Evolutionary conservation across 35 echinoderm and acorn worm genomes (phyloP), one percentile per base, ranked within the genome.

Genomic region (Ptychodera flava): DNA sequence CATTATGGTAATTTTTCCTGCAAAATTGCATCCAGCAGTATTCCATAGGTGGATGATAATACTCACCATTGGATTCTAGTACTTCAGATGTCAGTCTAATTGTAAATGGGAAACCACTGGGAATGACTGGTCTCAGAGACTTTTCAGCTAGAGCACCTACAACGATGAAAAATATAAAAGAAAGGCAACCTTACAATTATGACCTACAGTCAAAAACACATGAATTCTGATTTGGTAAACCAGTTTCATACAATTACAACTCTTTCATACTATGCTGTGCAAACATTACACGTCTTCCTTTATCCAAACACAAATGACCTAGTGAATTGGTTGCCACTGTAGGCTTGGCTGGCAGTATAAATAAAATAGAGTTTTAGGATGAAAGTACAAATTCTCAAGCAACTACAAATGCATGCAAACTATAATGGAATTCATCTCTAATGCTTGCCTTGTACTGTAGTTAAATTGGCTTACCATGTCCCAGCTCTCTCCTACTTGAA

Each of bases 71-170:
- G 29, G 95, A 98, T 85, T 98, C 95, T 79, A 98, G 52, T 33
- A 98, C 95, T 91, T 98, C 95, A 85, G 92, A 94, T 14, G 95
- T 98, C 0, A 98, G 90, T 28, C 95, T 35, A 27, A 98, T 98
- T 0, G 95, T 98, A 76, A 98, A 98, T n/a, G 95, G 95, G 36
- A 92, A 98, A 29, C 94, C 93, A 35, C 76, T 33, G 0, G 95
- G 95, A 29, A 98, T 86, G 12, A 98, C 88, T 32, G 95, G 89
- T 32, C 85, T 87, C 27, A 98, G 45, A 12, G 88, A 80, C 78
- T 94, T 94, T 86, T 98, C 95, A 38, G 95, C 95, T 32, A 98
- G 33, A 82, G 87, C 85, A 84, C 95, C 95, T 97, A 35, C 10
- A 77, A 27, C 31, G 28, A 30, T 29, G 16, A 16, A 86, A 12